phyloP scores from a whole-genome alignment of 2,113 vertebrate genomes.

The Dolichotis patagonum region DNA sequence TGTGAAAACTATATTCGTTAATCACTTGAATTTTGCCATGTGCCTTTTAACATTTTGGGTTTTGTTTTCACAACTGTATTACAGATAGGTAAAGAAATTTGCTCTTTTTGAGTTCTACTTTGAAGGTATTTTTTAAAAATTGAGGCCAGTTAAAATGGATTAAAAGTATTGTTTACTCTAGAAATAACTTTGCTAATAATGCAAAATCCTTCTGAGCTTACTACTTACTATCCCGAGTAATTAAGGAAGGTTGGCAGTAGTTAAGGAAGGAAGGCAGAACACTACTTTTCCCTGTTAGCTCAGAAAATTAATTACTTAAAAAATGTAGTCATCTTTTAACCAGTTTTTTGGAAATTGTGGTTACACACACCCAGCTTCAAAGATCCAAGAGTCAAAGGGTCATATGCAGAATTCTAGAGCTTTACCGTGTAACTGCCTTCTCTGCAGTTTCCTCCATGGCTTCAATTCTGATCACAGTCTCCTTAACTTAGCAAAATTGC shows the following conservation, averaged over 20 bases:
- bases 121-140: not conserved
- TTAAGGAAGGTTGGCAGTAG: not conserved
- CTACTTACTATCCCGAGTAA: no score
- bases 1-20: not conserved
- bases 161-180: not conserved
- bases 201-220: not conserved
- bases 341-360: not conserved
- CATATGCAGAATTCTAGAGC: not conserved
- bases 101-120: not conserved
- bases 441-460: not conserved
- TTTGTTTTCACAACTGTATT: not conserved
- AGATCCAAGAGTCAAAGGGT: not conserved
- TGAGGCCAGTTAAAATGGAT: not conserved
- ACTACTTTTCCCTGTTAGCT: not conserved
- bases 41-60: not conserved
- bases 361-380: not conserved
- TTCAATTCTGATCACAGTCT: not conserved
- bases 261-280: not conserved
- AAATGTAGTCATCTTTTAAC: not conserved
- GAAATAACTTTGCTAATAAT: not conserved
- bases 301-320: not conserved
- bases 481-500: not conserved
- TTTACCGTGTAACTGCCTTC: not conserved
- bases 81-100: not conserved
- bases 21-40: not conserved